Evolutionary conservation across 2,797 vertebrate genomes (phyloP).

Genomic region (Tympanoctomys barrerae): DNA sequence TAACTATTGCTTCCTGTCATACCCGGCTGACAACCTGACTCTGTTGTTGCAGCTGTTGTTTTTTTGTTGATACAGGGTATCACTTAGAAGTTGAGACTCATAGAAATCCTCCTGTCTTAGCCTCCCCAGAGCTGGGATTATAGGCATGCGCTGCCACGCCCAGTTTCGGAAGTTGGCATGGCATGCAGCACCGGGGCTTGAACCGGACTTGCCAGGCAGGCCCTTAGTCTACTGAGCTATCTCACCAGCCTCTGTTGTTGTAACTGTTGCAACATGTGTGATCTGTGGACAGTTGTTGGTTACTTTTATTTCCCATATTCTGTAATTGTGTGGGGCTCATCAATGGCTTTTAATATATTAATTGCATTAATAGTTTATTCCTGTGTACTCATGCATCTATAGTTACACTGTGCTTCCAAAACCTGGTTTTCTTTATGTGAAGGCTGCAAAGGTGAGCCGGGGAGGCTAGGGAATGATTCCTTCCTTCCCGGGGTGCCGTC

Average conservation of each 20-base stretch:
- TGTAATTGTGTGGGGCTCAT: background rate
- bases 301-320: background rate
- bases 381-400: background rate
- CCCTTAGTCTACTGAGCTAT: too few relatives aligned
- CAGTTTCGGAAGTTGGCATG: too few relatives aligned
- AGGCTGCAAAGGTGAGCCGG: background rate
- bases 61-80: too few relatives aligned
- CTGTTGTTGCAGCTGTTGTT: too few relatives aligned
- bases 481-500: background rate
- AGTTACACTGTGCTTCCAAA: background rate
- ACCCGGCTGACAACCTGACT: rapidly evolving
- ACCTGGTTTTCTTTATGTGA: background rate
- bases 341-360: constrained; percentile 10
- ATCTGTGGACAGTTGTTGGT: background rate
- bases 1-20: rapidly evolving
- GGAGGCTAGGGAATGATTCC: background rate
- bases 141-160: too few relatives aligned
- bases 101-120: too few relatives aligned
- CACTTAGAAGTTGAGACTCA: too few relatives aligned
- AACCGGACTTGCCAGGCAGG: too few relatives aligned
- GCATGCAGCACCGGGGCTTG: too few relatives aligned
- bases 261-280: background rate
- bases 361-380: background rate
- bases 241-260: too few relatives aligned
- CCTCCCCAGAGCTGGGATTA: too few relatives aligned